phyloP scores from a whole-genome alignment of 2,797 vertebrate species.

The Bothrops alternatus region DNA sequence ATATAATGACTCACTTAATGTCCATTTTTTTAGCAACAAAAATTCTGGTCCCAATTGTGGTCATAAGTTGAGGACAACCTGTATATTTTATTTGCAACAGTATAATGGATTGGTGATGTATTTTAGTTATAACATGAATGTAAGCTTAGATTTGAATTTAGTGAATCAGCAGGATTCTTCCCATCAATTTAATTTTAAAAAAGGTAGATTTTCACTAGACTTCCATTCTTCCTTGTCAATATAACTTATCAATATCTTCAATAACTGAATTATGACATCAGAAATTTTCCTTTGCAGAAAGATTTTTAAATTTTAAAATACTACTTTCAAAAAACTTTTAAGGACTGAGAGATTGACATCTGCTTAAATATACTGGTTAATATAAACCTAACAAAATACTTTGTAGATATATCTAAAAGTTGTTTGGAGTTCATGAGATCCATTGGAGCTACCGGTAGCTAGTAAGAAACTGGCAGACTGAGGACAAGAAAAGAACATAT shows the following conservation, averaged over 20 bases:
- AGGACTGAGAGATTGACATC: not conserved
- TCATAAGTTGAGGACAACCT: not conserved
- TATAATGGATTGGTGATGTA: not conserved
- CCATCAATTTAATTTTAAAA: not conserved
- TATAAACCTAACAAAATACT: not conserved
- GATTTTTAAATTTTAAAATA: not conserved
- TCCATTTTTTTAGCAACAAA: not conserved
- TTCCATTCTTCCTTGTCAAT: not conserved
- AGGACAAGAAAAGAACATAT: not conserved
- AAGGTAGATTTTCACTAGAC: not conserved
- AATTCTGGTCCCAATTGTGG: not conserved
- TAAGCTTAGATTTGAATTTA: not conserved
- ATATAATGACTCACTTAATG: not conserved
- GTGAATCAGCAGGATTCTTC: not conserved
- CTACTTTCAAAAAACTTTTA: not conserved
- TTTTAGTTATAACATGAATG: not conserved
- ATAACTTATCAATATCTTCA: not conserved
- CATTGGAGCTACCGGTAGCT: too few relatives aligned
- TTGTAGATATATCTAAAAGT: not conserved
- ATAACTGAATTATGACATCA: not conserved
- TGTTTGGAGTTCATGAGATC: not conserved
- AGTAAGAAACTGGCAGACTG: not conserved
- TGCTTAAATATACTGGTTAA: not conserved
- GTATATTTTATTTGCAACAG: constrained; percentile 7
- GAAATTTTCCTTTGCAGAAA: not conserved